Base-by-base conservation (phyloP, 92 coral and sea anemone genomes). In the Metridium senile region DNA sequence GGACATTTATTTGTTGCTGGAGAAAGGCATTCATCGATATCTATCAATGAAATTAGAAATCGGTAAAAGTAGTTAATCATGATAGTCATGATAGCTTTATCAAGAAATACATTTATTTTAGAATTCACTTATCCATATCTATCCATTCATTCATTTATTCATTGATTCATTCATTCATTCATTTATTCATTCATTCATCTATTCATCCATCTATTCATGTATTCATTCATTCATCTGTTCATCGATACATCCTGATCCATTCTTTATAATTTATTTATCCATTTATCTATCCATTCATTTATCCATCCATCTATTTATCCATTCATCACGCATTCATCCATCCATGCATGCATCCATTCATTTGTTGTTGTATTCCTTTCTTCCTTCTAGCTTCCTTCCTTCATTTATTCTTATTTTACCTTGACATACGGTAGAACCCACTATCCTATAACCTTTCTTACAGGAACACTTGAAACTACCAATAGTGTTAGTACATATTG, bases 21-120 rank as follows among this genome's bases (percentile, higher is more conserved):
- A 19, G 80, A 58, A 29, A 66, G 68, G 56, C 90, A 86, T 57
- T 86, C 90, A 71, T 81, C 81, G 45, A 86, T 81, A 64, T 86
- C 90, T 85, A 58, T 43, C 23, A 72, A 31, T 22, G 33, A 53
- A 39, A 4, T 39, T 4, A 39, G 13, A 39, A 39, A 39, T n/a
- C n/a, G n/a, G n/a, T n/a, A n/a, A n/a, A n/a, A n/a, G n/a, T n/a
- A n/a, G n/a, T n/a, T n/a, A n/a, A n/a, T n/a, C n/a, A n/a, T n/a
- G n/a, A n/a, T n/a, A n/a, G n/a, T n/a, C n/a, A n/a, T n/a, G n/a
- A n/a, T n/a, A n/a, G n/a, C n/a, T n/a, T n/a, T n/a, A n/a, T n/a
- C n/a, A n/a, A n/a, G n/a, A n/a, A n/a, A n/a, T n/a, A n/a, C 49
- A 39, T 39, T 13, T 13, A 39, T 39, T 39, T 13, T n/a, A n/a